Conservation (phyloP, 2,797 vertebrate species). For the Hippopotamyrus pictus region DNA sequence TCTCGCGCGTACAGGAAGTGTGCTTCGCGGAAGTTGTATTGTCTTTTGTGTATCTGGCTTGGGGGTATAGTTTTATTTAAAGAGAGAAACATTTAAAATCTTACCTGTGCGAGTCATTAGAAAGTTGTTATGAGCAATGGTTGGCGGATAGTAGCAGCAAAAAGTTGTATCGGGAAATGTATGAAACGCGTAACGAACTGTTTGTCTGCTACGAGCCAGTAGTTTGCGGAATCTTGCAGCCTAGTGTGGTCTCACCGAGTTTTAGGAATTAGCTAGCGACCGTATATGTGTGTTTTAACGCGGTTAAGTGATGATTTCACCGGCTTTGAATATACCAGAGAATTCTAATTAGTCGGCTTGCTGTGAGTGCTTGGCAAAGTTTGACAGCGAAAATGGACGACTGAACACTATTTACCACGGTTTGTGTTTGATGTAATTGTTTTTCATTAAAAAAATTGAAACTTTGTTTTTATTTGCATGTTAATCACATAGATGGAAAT, state of each 20-base stretch:
- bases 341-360: background rate
- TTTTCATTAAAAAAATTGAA: background rate
- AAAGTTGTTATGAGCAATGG: background rate
- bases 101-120: slow-evolving; percentile 28
- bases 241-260: slow-evolving; percentile 11
- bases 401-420: slow-evolving; percentile 8
- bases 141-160: slow-evolving; percentile 29
- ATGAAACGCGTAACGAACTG: background rate
- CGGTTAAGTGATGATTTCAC: background rate
- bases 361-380: slow-evolving; percentile 1
- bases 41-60: slow-evolving; percentile 76
- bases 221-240: slow-evolving; percentile 17
- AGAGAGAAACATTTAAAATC: slow-evolving; percentile 53
- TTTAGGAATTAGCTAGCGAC: slow-evolving; percentile 16
- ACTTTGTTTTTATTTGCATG: background rate
- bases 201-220: background rate
- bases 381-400: slow-evolving; percentile 8
- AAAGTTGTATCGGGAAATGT: slow-evolving; percentile 23
- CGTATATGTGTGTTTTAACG: background rate
- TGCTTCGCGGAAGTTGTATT: slow-evolving; percentile 70
- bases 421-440: background rate
- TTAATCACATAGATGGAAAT: background rate
- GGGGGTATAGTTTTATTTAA: slow-evolving; percentile 66
- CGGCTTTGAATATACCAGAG: background rate
- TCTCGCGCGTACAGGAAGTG: slow-evolving; percentile 63